Evolutionary conservation across 2,888 invertebrate genomes (phyloP).

Genomic region (Pardosa pseudoannulata): DNA sequence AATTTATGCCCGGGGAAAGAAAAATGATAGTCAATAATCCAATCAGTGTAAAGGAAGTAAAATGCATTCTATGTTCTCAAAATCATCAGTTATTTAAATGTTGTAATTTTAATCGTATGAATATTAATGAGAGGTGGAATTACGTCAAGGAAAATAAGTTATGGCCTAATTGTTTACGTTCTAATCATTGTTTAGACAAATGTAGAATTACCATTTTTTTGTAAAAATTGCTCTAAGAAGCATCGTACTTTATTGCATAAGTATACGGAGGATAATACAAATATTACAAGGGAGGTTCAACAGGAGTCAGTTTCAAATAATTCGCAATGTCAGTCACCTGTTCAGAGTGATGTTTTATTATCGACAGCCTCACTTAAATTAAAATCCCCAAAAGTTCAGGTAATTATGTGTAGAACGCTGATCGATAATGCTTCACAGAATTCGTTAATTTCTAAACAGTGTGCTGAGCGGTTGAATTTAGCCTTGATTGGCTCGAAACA

Average conservation of each 20-base stretch:
- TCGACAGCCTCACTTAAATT: not conserved
- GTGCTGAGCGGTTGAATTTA: not conserved
- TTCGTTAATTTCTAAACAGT: constrained; percentile 7
- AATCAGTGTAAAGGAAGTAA: constrained; percentile 4
- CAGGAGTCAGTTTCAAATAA: not conserved
- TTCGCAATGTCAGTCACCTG: not conserved
- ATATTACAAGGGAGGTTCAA: too few relatives aligned
- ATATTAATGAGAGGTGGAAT: constrained; percentile 8
- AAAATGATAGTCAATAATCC: constrained; percentile 7
- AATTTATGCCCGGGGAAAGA: not conserved
- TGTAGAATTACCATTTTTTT: not conserved
- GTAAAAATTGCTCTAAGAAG: not conserved
- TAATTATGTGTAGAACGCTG: too few relatives aligned
- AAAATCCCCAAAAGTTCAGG: not conserved
- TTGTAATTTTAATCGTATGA: not conserved
- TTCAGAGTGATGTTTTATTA: constrained; percentile 5
- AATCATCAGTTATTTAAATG: not conserved
- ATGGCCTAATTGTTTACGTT: constrained; percentile 1
- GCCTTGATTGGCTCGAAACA: constrained; percentile 4
- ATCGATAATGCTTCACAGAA: not conserved
- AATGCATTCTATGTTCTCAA: not conserved
- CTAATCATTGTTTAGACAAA: not conserved
- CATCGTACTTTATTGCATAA: not conserved
- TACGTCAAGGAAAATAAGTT: not conserved
- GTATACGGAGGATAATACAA: not conserved